A percentile compares a stretch with the other conserved stretches of the same genome.
Evolutionary conservation across 2,797 vertebrate genomes (phyloP).

Genomic region (Anguilla pacifica): DNA sequence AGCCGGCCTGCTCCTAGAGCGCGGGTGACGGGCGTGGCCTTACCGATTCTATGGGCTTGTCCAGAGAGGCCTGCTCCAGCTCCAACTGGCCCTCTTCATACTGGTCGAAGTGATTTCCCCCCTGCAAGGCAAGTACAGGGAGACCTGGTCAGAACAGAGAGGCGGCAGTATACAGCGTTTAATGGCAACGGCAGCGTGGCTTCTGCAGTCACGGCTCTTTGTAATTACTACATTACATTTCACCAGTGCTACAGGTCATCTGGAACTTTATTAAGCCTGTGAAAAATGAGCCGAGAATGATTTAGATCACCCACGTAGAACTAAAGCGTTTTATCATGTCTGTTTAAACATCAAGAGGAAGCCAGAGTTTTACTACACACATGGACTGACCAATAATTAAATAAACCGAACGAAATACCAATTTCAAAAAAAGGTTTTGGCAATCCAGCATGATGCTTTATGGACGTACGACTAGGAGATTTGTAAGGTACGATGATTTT

Average conservation of each 20-base stretch:
- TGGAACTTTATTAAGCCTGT: too few species aligned
- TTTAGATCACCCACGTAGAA: background rate
- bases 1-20: slow-evolving; percentile 63
- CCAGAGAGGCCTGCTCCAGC: slow-evolving; percentile 96
- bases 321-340: background rate
- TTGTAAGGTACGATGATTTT: too few species aligned
- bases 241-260: background rate
- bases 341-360: too few species aligned
- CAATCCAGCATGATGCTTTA: too few species aligned
- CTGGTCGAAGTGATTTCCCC: slow-evolving; percentile 99
- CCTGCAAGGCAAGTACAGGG: slow-evolving; percentile 68
- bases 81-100: slow-evolving; percentile 99
- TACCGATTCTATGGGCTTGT: slow-evolving; percentile 99
- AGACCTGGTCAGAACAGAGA: background rate
- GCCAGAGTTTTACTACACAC: too few species aligned
- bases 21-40: slow-evolving; percentile 70
- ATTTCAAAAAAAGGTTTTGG: too few species aligned
- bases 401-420: too few species aligned
- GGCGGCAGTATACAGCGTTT: background rate
- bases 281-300: too few species aligned
- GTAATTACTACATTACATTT: too few species aligned
- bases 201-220: too few species aligned
- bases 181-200: background rate
- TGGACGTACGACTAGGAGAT: too few species aligned
- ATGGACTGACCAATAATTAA: too few species aligned